Base-by-base conservation (phyloP, 2,888 invertebrate genomes). In the Periphyllus acericola region DNA sequence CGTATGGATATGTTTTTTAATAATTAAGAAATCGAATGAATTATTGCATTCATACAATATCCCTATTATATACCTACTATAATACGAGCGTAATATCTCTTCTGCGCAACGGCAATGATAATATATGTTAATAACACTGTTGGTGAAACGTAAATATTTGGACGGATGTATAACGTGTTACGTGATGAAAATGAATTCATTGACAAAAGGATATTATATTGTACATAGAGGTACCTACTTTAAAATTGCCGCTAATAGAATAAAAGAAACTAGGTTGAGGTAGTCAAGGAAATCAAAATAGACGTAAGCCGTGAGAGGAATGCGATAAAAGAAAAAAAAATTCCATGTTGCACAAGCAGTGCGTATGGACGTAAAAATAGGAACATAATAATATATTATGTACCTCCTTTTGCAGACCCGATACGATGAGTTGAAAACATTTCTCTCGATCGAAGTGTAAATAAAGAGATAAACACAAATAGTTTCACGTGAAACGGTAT, bases 251-350 rank as follows among this genome's bases (percentile, higher is more conserved):
- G 29, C 66, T 76, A 84, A 76, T 76, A 32, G 66, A 84, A 76
- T 68, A 76, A 76, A 84, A 76, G 14, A 68, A 84, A 68, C n/a
- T 46, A 40, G 46, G 68, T 84, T 84, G 84, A 84, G 76, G 84
- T 84, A 76, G 76, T 84, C 84, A 46, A 76, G 66, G 66, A 68
- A 40, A 76, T 76, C n/a, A 36, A 19, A 83, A 76, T 60, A 66
- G 21, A 66, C 40, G n/a, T 75, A 83, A 60, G 29, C 19, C 19
- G 32, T 11, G 32, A 84, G 17, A 76, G 17, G 32, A 84, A 76
- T 60, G 21, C 21, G 32, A 83, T 40, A 36, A 36, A 17, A 32
- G 21, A 72, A 74, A 74, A 74, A 19, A 36, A 34, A 60, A 55
- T 55, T 72, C 2, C 74, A 25, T 19, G 25, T 74, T 74, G 19